Percentiles rank a stretch among this genome's conserved stretches.
Conservation (phyloP, 2,113 vertebrate species). For the Nannobrachium achirus region DNA sequence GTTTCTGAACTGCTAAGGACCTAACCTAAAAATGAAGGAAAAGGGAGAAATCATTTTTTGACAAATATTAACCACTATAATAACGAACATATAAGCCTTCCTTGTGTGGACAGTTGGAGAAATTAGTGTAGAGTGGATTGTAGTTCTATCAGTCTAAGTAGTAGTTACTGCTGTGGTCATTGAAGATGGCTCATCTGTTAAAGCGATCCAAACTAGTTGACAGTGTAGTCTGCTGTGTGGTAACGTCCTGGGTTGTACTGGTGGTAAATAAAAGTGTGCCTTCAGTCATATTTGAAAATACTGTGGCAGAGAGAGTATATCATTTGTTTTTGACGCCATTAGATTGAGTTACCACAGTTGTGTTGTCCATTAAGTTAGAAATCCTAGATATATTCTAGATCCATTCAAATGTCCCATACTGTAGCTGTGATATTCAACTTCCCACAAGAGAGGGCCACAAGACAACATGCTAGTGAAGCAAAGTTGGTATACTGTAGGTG, state of each 20-base stretch:
- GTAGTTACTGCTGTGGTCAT: slow-evolving; percentile 8
- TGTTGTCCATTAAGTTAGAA: neutral
- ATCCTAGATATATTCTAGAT: neutral
- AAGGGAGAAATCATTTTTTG: neutral
- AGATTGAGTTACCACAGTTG: neutral
- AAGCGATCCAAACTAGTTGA: slow-evolving; percentile 20
- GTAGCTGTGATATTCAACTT: neutral
- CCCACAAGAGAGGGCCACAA: slow-evolving; percentile 32
- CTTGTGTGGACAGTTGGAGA: slow-evolving; percentile 32
- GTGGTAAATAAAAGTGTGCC: slow-evolving; percentile 14
- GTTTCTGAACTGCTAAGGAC: slow-evolving; percentile 67
- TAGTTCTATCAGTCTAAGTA: neutral
- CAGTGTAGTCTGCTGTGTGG: slow-evolving; percentile 5
- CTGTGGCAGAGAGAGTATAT: neutral
- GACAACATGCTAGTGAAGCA: slow-evolving; percentile 26
- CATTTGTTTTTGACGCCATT: slow-evolving; percentile 29
- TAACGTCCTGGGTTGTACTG: slow-evolving; percentile 35
- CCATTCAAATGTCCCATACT: neutral
- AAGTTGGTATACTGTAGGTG: slow-evolving; percentile 49
- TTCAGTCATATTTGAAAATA: neutral
- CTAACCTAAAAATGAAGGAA: slow-evolving; percentile 24
- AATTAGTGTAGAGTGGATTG: neutral
- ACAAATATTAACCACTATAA: neutral
- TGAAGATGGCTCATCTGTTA: slow-evolving; percentile 7
- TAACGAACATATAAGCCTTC: slow-evolving; percentile 26